Base-by-base conservation (phyloP, 2,797 vertebrate species). In the Pangasius krempfi region DNA sequence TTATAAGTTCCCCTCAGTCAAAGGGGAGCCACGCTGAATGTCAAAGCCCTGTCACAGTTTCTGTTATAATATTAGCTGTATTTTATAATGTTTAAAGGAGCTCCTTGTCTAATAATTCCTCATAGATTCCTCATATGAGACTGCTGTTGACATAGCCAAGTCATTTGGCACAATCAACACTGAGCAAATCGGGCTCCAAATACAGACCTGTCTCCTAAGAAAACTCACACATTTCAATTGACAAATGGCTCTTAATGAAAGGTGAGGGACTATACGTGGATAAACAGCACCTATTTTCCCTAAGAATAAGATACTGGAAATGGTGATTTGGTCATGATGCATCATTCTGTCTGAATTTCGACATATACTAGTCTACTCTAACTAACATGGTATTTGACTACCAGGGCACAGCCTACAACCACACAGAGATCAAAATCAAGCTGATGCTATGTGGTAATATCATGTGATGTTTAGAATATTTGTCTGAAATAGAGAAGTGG, bases 111-210 rank as follows among this genome's bases (percentile, higher is more conserved):
- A 62, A 82, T 47, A 62, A 82, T 82, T 62, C 58, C 58, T 82
- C 33, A 82, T 62, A 27, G 56, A 44, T 27, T 27, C 54, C 33
- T 81, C 37, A 64, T 37, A 60, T 9, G 60, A 84, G 30, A n/a
- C 72, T 62, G 33, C 33, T 66, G 56, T 47, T 58, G 25, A 66
- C 78, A 52, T 44, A 7, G 73, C 60, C n/a, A 85, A 85, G 73
- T 88, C 62, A 73, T 75, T 85, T 89, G 40, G n/a, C 37, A 7
- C 40, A 22, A 86, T 86, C 44, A 76, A 89, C 62, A 80, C 18
- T 66, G 68, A 83, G 62, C 14, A 56, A 79, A 73, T 82, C 40
- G n/a, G 68, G 22, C 78, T 86, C 13, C 37, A 75, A 64, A 80
- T 76, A 85, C 73, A 70, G 27, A 58, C 8, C 56, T 40, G 44